phyloP scores from a whole-genome alignment of 2,113 vertebrate genomes.

The Caranx ignobilis region DNA sequence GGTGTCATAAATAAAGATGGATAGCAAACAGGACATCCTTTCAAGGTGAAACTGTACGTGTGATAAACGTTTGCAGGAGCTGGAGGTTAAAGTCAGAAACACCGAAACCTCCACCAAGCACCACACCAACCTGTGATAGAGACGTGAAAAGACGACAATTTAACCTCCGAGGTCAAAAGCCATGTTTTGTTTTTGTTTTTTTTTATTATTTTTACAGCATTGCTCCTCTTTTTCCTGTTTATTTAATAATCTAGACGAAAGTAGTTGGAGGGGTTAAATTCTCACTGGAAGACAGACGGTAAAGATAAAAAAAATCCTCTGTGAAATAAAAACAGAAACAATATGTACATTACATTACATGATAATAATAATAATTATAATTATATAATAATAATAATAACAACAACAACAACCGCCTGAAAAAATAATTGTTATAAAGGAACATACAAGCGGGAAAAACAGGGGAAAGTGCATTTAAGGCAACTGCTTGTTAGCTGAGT shows the following conservation, averaged over 20 bases:
- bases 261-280: slow-evolving; percentile 47
- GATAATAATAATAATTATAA: slow-evolving; percentile 16
- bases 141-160: slow-evolving; percentile 32
- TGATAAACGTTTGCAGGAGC: background rate
- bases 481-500: slow-evolving; percentile 73
- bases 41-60: background rate
- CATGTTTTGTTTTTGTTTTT: slow-evolving; percentile 57
- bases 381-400: no score
- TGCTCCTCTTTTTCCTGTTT: slow-evolving; percentile 60
- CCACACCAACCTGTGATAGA: background rate
- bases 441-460: slow-evolving; percentile 21
- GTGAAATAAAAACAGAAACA: slow-evolving; percentile 64
- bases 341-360: slow-evolving; percentile 58
- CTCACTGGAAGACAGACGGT: slow-evolving; percentile 73
- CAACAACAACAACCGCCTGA: slow-evolving; percentile 25
- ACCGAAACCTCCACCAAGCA: background rate
- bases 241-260: slow-evolving; percentile 72
- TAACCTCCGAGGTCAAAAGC: slow-evolving; percentile 46
- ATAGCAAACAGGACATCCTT: background rate
- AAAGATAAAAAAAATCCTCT: slow-evolving; percentile 61
- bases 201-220: slow-evolving; percentile 73
- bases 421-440: slow-evolving; percentile 49
- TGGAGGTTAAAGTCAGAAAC: background rate
- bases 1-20: background rate
- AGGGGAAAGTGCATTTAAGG: slow-evolving; percentile 73